Evolutionary conservation across 1,140 invertebrate genomes (phyloP), one percentile per base, ranked within the genome.

Genomic region (Bathynomus jamesi): DNA sequence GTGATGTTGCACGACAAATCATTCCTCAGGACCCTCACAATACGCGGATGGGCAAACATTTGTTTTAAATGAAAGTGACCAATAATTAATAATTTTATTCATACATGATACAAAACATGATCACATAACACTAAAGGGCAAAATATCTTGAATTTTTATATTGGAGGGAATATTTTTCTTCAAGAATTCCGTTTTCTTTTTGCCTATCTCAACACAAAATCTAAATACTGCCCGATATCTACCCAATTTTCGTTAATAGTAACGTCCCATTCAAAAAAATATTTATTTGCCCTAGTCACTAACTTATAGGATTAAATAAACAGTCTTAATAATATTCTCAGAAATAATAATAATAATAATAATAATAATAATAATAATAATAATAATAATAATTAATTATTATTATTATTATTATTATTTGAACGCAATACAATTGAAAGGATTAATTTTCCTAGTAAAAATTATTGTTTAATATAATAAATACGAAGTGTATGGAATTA

Each of bases 71-170:
- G 2, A 53, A 53, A 53, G 21, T 1, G 40, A 53, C 2, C 13
- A 53, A 17, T 5, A 11, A 53, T 53, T 53, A 11, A 2, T 53
- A 53, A 53, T 53, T 53, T 53, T 53, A 53, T 53, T 53, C 40
- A 53, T 53, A 53, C 40, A 53, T 53, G 40, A 53, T 53, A 53
- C 40, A 53, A 53, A 53, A 53, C 40, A 53, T 53, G 40, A 53
- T 53, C 40, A 53, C 40, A 40, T 40, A 53, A 53, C 13, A 53
- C 40, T 53, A 53, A 53, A 53, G 40, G 40, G 40, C 40, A 53
- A 53, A 53, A 53, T 53, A 53, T 53, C 40, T 53, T 53, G 13
- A 11, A 17, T 53, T 53, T 17, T 53, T 53, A 53, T 53, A 53
- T 21, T 53, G 40, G 40, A 53, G 40, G 40, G 40, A 53, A 53